Base-by-base conservation (phyloP, 30 jellyfish, hydroid and myxozoan species). In the Cassiopea andromeda region DNA sequence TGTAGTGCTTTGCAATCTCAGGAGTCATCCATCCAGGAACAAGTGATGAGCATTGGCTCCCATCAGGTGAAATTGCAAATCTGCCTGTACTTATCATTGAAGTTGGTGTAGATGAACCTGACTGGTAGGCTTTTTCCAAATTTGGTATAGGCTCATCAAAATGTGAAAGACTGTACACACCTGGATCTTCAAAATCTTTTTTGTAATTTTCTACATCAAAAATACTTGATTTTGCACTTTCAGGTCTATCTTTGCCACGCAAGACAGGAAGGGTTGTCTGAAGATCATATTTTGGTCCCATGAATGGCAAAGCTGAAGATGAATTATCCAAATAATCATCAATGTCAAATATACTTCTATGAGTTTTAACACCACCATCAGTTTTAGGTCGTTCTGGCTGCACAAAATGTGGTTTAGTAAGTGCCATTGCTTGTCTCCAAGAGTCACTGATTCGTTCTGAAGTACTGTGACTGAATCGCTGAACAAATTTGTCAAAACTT, bases 141-240 rank as follows among this genome's bases (percentile, higher is more conserved):
- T 54, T 58, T 48, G 93, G 93, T 38, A 87, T 80, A 9, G 97
- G 97, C 89, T 92, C 97, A 59, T 92, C 97, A 67, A 85, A 92
- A 74, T 92, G 93, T n/a, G 97, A 46, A 69, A 92, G 77, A 75
- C 95, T 85, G 90, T 48, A 92, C 12, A 80, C 75, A 9, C 97
- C 97, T 48, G 95, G 97, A 73, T 92, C 97, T 48, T 80, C 95
- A 17, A 18, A 38, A 18, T 85, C 95, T n/a, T 49, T 80, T 44
- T 76, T 76, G 73, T 85, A 80, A 15, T 61, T 16, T 10, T 86
- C 93, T 61, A 77, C 44, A 70, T 86, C 93, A 66, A 92, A 92
- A 1, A 92, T 86, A 60, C 97, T 92, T 73, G 48, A 27, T 54
- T 79, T 80, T 75, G 75, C 60, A 45, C 82, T 88, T 44, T 76